Percentiles rank a stretch among this genome's conserved stretches.
Evolutionary conservation across 2,888 invertebrate genomes (phyloP).

Genomic region (Hermodice carunculata): DNA sequence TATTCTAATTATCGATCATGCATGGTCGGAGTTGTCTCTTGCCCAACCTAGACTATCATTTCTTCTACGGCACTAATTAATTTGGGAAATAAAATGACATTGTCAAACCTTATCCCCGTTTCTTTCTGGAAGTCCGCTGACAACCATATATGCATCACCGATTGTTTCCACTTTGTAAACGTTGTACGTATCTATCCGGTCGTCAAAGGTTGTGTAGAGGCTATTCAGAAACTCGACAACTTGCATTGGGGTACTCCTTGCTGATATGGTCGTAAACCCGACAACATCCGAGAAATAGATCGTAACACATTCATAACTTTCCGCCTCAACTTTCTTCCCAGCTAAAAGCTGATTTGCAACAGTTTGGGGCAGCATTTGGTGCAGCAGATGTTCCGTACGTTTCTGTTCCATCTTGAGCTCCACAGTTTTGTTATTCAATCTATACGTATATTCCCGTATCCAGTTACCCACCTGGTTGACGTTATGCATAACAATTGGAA

Average conservation of each 20-base stretch:
- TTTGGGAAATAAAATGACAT: too few species aligned
- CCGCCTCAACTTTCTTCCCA: conserved; percentile 6
- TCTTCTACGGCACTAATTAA: too few species aligned
- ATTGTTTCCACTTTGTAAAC: conserved; percentile 23
- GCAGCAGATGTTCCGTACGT: conserved; percentile 14
- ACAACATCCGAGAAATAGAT: conserved; percentile 23
- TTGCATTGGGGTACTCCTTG: conserved; percentile 14
- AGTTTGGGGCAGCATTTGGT: conserved; percentile 17
- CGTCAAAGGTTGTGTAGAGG: conserved; percentile 21
- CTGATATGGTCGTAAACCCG: conserved; percentile 12
- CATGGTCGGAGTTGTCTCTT: too few species aligned
- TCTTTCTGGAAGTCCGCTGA: conserved; percentile 10
- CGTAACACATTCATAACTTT: conserved; percentile 15
- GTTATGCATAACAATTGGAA: background rate
- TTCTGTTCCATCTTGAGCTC: conserved; percentile 9
- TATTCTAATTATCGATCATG: too few species aligned
- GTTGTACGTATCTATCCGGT: conserved; percentile 18
- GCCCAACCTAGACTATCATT: too few species aligned
- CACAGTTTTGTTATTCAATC: conserved; percentile 1
- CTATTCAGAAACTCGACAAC: conserved; percentile 10
- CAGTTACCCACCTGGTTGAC: conserved; percentile 8
- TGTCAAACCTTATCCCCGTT: conserved; percentile 14
- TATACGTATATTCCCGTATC: background rate
- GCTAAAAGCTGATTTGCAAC: conserved; percentile 12
- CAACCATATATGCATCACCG: conserved; percentile 23